A percentile compares a stretch with the other conserved stretches of the same genome.
Evolutionary conservation across 2,113 vertebrate genomes (phyloP).

Genomic region (Tragelaphus imberbis): DNA sequence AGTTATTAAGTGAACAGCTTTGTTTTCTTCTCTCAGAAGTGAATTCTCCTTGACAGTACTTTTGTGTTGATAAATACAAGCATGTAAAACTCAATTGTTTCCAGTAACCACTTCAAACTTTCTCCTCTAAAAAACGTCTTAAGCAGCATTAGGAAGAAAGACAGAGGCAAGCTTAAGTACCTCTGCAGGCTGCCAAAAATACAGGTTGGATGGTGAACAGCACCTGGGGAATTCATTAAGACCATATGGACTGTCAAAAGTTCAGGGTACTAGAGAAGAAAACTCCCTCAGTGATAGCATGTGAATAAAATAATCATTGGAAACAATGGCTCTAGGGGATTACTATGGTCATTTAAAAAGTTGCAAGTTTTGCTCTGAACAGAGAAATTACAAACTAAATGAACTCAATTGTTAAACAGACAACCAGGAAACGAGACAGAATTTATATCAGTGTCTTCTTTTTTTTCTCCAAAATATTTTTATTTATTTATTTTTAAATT

Average conservation of each 20-base stretch:
- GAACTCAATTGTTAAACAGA: not conserved
- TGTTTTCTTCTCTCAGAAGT: conserved; percentile 13
- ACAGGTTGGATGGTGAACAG: conserved; percentile 19
- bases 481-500: not conserved
- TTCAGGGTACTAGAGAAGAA: conserved; percentile 32
- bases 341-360: conserved; percentile 8
- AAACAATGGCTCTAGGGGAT: conserved; percentile 30
- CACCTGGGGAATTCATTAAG: conserved; percentile 60
- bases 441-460: not conserved
- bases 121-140: not conserved
- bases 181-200: conserved; percentile 19
- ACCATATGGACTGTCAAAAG: conserved; percentile 60
- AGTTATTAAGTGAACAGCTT: not conserved
- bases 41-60: not conserved
- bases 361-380: not conserved
- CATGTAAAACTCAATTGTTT: conserved; percentile 6
- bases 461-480: not conserved
- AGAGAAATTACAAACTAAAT: conserved; percentile 32
- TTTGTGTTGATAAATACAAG: not conserved
- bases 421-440: not conserved
- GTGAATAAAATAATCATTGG: conserved; percentile 35
- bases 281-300: conserved; percentile 13
- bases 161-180: conserved; percentile 36
- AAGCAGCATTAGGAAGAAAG: conserved; percentile 29
- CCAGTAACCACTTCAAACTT: conserved; percentile 20